phyloP scores from a whole-genome alignment of 2,113 vertebrate genomes.

The Rhinoptilus africanus region DNA sequence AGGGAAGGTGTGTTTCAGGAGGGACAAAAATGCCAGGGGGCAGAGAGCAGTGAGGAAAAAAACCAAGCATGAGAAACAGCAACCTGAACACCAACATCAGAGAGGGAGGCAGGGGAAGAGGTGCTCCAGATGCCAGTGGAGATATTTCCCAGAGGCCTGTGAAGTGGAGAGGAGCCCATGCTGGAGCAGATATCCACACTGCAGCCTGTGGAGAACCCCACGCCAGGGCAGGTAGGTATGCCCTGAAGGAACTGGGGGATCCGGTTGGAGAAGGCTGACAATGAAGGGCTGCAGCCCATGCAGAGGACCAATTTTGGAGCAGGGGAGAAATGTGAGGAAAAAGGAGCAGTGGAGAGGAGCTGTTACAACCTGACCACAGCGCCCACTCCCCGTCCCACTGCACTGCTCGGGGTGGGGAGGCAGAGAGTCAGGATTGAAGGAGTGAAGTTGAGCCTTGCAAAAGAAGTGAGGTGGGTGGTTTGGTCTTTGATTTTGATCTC shows the following conservation, averaged over 20 bases:
- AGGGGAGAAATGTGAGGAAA: not conserved
- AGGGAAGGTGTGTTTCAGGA: fast-evolving
- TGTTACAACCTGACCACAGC: not conserved
- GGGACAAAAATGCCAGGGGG: not conserved
- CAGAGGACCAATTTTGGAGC: not conserved
- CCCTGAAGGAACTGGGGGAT: not conserved
- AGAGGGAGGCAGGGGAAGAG: not conserved
- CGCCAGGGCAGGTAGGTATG: too few relatives aligned
- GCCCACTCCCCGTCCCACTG: not conserved
- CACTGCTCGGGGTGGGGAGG: fast-evolving
- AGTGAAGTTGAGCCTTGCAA: not conserved
- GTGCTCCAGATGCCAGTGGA: not conserved
- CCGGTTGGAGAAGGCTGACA: not conserved
- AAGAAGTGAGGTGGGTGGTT: fast-evolving
- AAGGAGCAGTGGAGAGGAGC: not conserved
- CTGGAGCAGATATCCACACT: not conserved
- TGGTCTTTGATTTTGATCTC: not conserved
- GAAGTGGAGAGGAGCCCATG: not conserved
- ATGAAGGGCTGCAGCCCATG: not conserved
- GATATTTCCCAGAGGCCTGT: not conserved
- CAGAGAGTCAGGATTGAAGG: fast-evolving
- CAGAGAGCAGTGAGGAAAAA: not conserved
- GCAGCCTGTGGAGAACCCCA: not conserved
- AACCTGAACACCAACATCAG: not conserved
- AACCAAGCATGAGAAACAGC: not conserved